Base-by-base conservation (phyloP, 2,113 vertebrate genomes). In the Colistium nudipinnis region DNA sequence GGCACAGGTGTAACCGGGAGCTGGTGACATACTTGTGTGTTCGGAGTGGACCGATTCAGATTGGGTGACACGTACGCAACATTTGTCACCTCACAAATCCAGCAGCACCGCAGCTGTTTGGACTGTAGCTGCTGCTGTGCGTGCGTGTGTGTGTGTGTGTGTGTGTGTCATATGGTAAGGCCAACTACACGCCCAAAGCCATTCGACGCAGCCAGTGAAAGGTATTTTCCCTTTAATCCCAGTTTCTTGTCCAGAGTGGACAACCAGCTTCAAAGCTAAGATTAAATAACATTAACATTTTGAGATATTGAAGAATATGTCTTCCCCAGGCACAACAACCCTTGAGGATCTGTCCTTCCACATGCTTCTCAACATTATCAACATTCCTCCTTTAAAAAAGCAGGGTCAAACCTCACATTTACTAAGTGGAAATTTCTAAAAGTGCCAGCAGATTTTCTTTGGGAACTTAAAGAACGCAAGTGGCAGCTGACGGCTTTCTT, bases 161-260 rank as follows among this genome's bases (percentile, higher is more conserved):
- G 19, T 61, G 56, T 75, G 56, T 66, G 61, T 62, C 45, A 69
- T 69, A 35, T 65, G 57, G 68, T 74, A 62, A 22, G 28, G 35
- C 71, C 47, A 6, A 53, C 6, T 1, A 44, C 30, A 64, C 57
- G 49, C 38, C 36, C 25, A 44, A 5, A 63, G 31, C 59, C 35
- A 20, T 24, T 22, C 6, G 0, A 9, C 44, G 20, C 48, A 9
- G 9, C 19, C 47, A 12, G n/a, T 20, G n/a, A 62, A 14, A 31
- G 38, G 53, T 12, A 17, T 48, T 17, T 1, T 0, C 20, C 20
- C 12, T 17, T 13, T 22, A 56, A 38, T 54, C 31, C 27, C 45
- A 4, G 12, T 33, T 14, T 43, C 70, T 31, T 9, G 47, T 47
- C 45, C 63, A 39, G 19, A 31, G 33, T n/a, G 19, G 66, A 16